Percentiles rank a stretch among this genome's conserved stretches.
These are phyloP conservation scores for Mola mola DNA, from an alignment of 2,113 vertebrate species.

Conservation along the genomic window DNA sequence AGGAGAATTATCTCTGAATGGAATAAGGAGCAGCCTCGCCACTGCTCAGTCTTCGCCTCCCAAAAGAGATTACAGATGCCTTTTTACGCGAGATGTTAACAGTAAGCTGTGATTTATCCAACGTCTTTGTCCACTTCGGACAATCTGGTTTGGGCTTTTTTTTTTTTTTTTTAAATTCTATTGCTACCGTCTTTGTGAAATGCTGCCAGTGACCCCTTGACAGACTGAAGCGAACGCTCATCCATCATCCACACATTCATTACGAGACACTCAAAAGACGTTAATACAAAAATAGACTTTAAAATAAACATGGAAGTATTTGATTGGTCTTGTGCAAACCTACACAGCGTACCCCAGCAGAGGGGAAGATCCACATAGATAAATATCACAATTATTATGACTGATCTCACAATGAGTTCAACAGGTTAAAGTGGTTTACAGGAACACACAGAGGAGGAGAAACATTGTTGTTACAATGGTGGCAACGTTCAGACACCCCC, in stretches of 20 bases:
- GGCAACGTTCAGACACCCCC: no score
- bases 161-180: no score
- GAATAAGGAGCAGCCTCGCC: constrained; percentile 19
- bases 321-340: constrained; percentile 3
- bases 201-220: no score
- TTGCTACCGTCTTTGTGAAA: no score
- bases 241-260: no score
- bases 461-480: not conserved
- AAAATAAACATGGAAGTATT: not conserved
- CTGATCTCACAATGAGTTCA: constrained; percentile 49
- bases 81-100: constrained; percentile 19
- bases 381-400: constrained; percentile 32
- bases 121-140: not conserved
- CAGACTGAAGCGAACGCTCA: no score
- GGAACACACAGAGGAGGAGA: constrained; percentile 28
- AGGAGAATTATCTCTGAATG: constrained; percentile 36
- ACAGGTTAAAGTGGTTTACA: constrained; percentile 24
- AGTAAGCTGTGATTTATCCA: not conserved
- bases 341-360: not conserved
- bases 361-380: constrained; percentile 1
- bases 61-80: constrained; percentile 41
- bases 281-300: no score
- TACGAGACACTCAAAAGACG: no score
- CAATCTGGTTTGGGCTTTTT: no score
- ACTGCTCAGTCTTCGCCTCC: not conserved